These are phyloP conservation scores for Deroplatys truncata DNA, from an alignment of 2,888 invertebrate genomes.

Conservation along the genomic window DNA sequence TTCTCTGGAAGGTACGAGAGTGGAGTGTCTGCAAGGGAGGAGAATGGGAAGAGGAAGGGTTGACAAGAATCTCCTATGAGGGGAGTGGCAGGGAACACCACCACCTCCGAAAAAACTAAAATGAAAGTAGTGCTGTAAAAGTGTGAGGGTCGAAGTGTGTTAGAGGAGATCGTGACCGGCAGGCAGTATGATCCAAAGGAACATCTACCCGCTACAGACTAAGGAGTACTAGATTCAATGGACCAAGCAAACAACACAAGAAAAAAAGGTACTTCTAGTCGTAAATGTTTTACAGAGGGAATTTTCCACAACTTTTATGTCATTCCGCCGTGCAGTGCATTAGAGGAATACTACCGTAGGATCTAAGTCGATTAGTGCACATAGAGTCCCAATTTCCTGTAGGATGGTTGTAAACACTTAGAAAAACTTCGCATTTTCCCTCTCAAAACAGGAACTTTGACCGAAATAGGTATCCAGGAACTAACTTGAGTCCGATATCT, in stretches of 20 bases:
- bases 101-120: not conserved
- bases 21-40: too few relatives aligned
- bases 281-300: not conserved
- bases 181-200: not conserved
- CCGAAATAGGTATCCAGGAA: too few relatives aligned
- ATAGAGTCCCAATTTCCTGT: not conserved
- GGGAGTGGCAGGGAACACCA: not conserved
- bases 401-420: not conserved
- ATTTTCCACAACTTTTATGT: not conserved
- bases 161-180: constrained; percentile 6
- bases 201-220: not conserved
- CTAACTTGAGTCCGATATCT: too few relatives aligned
- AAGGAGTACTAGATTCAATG: not conserved
- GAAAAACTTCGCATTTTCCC: too few relatives aligned
- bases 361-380: not conserved
- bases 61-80: not conserved
- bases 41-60: not conserved
- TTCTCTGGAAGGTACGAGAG: not conserved
- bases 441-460: too few relatives aligned
- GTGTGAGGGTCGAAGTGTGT: not conserved
- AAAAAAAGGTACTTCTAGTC: not conserved
- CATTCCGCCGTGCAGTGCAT: not conserved
- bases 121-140: not conserved
- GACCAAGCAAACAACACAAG: not conserved
- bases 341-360: not conserved